phyloP scores from a whole-genome alignment of 2,113 vertebrate species.

The Oostethus manadensis region DNA sequence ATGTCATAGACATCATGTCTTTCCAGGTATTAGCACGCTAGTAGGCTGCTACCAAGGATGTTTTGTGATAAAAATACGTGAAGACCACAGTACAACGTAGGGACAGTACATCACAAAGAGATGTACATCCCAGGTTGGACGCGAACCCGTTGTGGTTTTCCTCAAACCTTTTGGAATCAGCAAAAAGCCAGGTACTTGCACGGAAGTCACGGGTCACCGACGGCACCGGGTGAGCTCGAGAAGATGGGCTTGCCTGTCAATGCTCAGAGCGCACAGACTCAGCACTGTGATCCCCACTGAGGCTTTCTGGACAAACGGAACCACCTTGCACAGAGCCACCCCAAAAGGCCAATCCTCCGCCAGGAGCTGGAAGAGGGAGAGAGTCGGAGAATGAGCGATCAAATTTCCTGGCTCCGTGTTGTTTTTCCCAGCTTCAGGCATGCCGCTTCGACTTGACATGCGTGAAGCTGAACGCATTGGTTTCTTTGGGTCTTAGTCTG shows the following conservation, averaged over 20 bases:
- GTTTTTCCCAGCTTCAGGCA: conserved; percentile 10
- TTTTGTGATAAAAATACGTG: too few species aligned
- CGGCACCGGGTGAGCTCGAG: background rate
- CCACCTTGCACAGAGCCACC: conserved; percentile 87
- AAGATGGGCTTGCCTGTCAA: conserved; percentile 82
- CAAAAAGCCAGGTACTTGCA: too few species aligned
- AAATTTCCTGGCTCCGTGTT: conserved; percentile 12
- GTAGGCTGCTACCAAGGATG: too few species aligned
- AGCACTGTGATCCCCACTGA: conserved; percentile 95
- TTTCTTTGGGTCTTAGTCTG: conserved; percentile 1
- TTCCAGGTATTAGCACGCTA: too few species aligned
- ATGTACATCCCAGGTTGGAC: too few species aligned
- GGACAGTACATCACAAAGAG: too few species aligned
- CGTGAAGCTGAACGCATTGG: conserved; percentile 11
- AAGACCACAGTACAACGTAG: too few species aligned
- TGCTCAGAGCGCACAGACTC: conserved; percentile 93
- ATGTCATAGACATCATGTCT: too few species aligned
- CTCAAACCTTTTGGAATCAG: too few species aligned
- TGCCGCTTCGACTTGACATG: conserved; percentile 10
- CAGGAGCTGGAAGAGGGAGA: conserved; percentile 73
- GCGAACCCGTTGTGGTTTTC: too few species aligned
- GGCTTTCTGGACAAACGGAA: conserved; percentile 96
- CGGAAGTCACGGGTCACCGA: too few species aligned
- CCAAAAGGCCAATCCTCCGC: conserved; percentile 94
- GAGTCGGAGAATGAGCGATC: conserved; percentile 6